Base-by-base conservation (phyloP, 2,113 vertebrate genomes). In the Brevimyrus niger region DNA sequence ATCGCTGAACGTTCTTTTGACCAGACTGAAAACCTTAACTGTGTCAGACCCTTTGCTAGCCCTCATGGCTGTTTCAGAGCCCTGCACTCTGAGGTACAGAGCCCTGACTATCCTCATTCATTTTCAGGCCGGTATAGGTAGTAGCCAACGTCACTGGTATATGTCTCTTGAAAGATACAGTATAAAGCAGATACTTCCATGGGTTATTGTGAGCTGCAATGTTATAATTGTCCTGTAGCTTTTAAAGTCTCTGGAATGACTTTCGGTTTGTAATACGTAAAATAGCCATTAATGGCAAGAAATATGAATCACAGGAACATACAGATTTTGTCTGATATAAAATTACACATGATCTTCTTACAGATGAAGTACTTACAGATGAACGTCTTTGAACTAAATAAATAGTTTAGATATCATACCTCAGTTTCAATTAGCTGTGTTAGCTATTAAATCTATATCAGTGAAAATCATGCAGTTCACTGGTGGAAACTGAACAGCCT, bases 11-110 rank as follows among this genome's bases (percentile, higher is more conserved):
- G 80, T 65, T 58, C 93, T 91, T 88, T 87, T 95, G 88, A 93
- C 92, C 90, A 90, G 94, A 76, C 92, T 96, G 55, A 92, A 86
- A 88, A 93, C 65, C 1, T 90, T 96, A 84, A 90, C 91, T 84
- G 94, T 96, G 65, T 69, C 90, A 0, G 95, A 95, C 91, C 95
- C 95, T 10, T 91, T 96, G 89, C 90, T 92, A 76, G 91, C 86
- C 48, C 86, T 89, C 86, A 61, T 82, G 0, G 91, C 9, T 42
- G 73, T 93, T 76, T 93, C 92, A 21, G 93, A 94, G 89, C 91
- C 92, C 6, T 0, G 42, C 42, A 82, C 94, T 89, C 93, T 94
- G 90, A 94, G 95, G 95, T 96, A 89, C n/a, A 19, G 31, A 88
- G 8, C 82, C 17, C 44, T 55, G 48, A 19, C 19, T 42, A 9